These are phyloP conservation scores for Philotrypesis tridentata DNA, from an alignment of 1,140 invertebrate species.

Conservation along the genomic window DNA sequence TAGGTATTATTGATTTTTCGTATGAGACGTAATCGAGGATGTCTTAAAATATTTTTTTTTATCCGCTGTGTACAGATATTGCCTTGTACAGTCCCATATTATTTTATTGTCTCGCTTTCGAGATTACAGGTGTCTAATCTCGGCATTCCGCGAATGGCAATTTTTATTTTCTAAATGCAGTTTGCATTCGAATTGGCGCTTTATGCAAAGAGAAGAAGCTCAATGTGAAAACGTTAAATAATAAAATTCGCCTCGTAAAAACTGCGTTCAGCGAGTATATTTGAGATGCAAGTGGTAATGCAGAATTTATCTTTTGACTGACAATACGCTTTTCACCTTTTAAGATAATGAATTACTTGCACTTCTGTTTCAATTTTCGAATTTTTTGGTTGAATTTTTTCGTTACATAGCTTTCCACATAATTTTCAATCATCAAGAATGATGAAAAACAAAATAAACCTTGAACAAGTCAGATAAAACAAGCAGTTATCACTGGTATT, in stretches of 20 bases:
- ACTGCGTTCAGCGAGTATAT: neutral
- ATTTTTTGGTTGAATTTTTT: too few species aligned
- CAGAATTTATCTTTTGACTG: neutral
- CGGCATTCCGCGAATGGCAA: neutral
- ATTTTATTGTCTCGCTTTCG: neutral
- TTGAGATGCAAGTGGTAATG: neutral
- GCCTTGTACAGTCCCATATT: neutral
- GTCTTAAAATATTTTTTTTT: neutral
- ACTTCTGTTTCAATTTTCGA: too few species aligned
- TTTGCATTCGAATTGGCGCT: neutral
- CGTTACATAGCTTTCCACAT: neutral
- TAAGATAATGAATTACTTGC: too few species aligned
- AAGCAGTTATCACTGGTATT: too few species aligned
- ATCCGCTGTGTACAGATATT: too few species aligned
- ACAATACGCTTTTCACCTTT: too few species aligned
- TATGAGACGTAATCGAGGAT: too few species aligned
- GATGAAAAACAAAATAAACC: conserved; percentile 11
- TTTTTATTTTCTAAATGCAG: neutral
- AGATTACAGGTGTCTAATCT: neutral
- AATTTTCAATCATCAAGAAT: neutral
- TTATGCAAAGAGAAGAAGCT: neutral
- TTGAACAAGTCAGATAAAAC: conserved; percentile 28
- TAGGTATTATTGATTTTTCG: too few species aligned
- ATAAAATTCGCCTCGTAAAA: too few species aligned
- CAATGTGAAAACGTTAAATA: too few species aligned